These are phyloP conservation scores for Microdon myrmicae DNA, from an alignment of 2,888 invertebrate genomes.

Conservation along the genomic window DNA sequence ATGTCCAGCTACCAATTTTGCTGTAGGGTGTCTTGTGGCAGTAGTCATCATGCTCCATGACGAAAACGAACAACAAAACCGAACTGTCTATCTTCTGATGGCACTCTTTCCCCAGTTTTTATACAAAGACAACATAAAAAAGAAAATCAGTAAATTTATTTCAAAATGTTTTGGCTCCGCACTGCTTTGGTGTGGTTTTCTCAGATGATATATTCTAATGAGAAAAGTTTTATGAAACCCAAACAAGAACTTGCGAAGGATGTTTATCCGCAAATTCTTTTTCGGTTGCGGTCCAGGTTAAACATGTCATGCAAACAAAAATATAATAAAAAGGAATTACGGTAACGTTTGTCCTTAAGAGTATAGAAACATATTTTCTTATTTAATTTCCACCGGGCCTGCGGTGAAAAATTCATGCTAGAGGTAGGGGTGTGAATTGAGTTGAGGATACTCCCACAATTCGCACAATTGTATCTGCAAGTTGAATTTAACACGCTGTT, in stretches of 20 bases:
- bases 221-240: slow-evolving; percentile 30
- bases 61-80: too few relatives aligned
- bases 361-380: not conserved
- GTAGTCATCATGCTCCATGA: too few relatives aligned
- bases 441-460: too few relatives aligned
- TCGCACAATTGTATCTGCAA: too few relatives aligned
- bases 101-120: too few relatives aligned
- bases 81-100: too few relatives aligned
- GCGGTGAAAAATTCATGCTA: not conserved
- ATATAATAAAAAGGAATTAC: not conserved
- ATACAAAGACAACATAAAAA: too few relatives aligned
- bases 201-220: slow-evolving; percentile 27
- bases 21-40: too few relatives aligned
- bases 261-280: slow-evolving; percentile 8
- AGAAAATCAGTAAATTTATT: slow-evolving; percentile 10
- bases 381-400: not conserved
- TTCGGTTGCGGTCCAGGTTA: not conserved
- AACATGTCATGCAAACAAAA: slow-evolving; percentile 2
- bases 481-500: too few relatives aligned
- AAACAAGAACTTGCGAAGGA: slow-evolving; percentile 18
- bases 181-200: slow-evolving; percentile 27
- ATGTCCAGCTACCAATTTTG: too few relatives aligned
- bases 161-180: slow-evolving; percentile 12
- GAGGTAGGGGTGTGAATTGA: too few relatives aligned
- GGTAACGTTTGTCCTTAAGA: slow-evolving; percentile 4